Evolutionary conservation across 2,888 invertebrate species (phyloP), one percentile per base, ranked within the genome.

Genomic region (Diabrotica balteata): DNA sequence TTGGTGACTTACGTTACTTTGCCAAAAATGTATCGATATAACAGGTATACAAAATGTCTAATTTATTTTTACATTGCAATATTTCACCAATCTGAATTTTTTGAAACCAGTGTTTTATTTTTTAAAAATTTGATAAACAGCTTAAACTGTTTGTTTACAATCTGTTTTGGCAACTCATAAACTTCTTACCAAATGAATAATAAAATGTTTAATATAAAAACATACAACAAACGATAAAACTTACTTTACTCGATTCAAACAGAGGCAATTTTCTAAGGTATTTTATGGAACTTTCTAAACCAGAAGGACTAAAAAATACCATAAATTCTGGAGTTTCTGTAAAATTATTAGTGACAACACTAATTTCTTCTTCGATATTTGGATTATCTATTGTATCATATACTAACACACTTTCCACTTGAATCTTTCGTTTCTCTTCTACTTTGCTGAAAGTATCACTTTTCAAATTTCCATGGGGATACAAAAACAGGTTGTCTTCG

Each of bases 281-380:
- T 1, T 85, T 82, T 49, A 84, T 72, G 0, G 85, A 83, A 75
- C 84, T 86, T 63, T 84, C 84, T 0, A 88, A 84, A 22, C 88
- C 88, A 7, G 88, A 88, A 1, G 89, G 88, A 74, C 88, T 88
- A 72, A 89, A 89, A 80, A 87, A 88, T 3, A 88, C 86, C 49
- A 88, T 75, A 77, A 81, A 87, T 73, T 87, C 86, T 1, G 87
- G 83, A 52, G 86, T 82, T 47, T 71, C 69, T 42, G 67, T 75
- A 59, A 77, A 82, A 71, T 81, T 79, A 4, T 84, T 75, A 7
- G 84, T 82, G 0, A 84, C 75, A 2, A 82, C 78, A 3, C 72
- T 72, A 42, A 87, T 81, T 54, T 87, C 84, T 70, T 83, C 80
- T 49, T 82, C 81, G 61, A 89, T 77, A 67, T 83, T 81, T 0